Percentiles rank a stretch among this genome's conserved stretches.
Conservation (phyloP, 2,797 vertebrate species). For the Petrocephalus schoutedeni region DNA sequence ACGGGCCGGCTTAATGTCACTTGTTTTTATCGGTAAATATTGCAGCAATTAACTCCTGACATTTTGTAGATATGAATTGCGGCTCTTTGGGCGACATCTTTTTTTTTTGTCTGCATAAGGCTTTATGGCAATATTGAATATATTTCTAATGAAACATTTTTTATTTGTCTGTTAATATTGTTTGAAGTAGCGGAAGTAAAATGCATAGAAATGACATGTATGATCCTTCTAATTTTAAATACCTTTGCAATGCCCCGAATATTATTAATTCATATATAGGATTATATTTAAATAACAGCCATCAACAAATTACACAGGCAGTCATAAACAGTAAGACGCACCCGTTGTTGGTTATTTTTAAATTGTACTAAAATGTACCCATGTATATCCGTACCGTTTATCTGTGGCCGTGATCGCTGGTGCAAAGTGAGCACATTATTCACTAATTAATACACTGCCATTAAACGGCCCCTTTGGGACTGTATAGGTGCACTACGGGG, state of each 20-base stretch:
- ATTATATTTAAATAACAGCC: background rate
- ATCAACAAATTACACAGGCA: background rate
- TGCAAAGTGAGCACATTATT: slow-evolving; percentile 58
- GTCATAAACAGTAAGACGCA: background rate
- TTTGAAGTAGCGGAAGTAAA: background rate
- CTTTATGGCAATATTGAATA: background rate
- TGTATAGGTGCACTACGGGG: slow-evolving; percentile 49
- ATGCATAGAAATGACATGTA: background rate
- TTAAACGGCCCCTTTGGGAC: slow-evolving; percentile 50
- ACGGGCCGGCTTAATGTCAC: background rate
- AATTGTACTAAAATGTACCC: background rate
- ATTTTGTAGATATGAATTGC: background rate
- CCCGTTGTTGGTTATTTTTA: background rate
- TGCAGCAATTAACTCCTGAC: background rate
- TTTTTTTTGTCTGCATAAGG: background rate
- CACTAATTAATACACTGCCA: slow-evolving; percentile 56
- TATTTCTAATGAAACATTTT: background rate
- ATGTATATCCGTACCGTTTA: background rate
- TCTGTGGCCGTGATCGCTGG: slow-evolving; percentile 35
- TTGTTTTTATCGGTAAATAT: background rate
- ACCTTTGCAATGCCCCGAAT: background rate
- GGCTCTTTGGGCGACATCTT: background rate
- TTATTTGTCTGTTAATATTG: background rate
- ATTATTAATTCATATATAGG: background rate
- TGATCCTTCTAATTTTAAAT: background rate